Base-by-base conservation (phyloP, 92 coral and sea anemone species). In the Isaurus tuberculatus region DNA sequence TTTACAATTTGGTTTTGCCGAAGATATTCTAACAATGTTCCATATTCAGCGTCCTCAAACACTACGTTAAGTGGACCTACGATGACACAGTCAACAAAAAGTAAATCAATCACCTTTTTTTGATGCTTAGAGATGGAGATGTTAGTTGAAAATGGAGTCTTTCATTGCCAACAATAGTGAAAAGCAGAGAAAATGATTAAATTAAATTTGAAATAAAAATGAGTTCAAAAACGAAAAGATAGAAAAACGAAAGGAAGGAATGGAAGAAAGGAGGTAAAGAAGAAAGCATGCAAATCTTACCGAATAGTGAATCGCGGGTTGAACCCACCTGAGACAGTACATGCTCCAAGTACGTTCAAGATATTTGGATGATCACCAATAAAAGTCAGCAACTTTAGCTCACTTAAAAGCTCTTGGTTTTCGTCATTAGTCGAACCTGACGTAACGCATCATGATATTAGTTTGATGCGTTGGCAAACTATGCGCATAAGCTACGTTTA, bases 301-400 rank as follows among this genome's bases (percentile, higher is more conserved):
- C 3, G 5, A 8, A 10, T 49, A 28, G 0, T 7, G 11, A 0
- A 42, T 58, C 49, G 34, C 67, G 69, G 13, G 69, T 34, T 16
- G 51, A 69, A 53, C 69, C 5, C 20, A 93, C 97, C 94, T 78
- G 83, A 64, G 13, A 88, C 16, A 8, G 92, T 89, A 71, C 97
- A 93, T 8, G 94, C 97, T 46, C 97, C 97, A 67, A 88, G 68
- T 36, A 91, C 34, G 79, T 86, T 72, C 10, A 93, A 86, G 37
- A 93, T 72, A 84, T 93, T 93, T 1, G 90, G 94, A 72, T 93
- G 97, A 29, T 85, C 83, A 7, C 87, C 92, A n/a, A 93, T 79
- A 53, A 86, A 75, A 72, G 85, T 74, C 72, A 90, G 58, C 19
- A 85, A 87, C 46, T 72, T 83, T 15, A 93, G 84, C 23, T 93